Evolutionary conservation across 2,797 vertebrate genomes (phyloP), one percentile per base, ranked within the genome.

Genomic region (Thunnus albacares): DNA sequence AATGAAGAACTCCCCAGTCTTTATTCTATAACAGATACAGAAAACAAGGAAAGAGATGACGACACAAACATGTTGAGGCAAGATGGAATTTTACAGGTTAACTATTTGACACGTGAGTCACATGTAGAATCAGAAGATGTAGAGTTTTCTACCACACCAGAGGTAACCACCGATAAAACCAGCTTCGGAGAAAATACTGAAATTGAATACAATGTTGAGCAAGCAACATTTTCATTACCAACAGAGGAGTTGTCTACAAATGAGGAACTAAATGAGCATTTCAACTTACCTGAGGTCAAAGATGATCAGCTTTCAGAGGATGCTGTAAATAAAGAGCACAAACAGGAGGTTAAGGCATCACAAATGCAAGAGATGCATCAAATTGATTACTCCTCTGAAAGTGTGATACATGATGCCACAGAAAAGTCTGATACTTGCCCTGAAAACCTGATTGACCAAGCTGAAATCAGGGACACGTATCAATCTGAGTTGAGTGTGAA

Each of bases 191-290:
- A 89, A 38, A 35, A 26, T 9, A 58, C 43, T 28, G 35, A 79
- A 55, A 11, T 12, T 41, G 33, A 68, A 33, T 9, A 4, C 17
- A 60, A 3, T 35, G 24, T 59, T 79, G 74, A 69, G 30, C 45
- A 78, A 80, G 59, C 22, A 26, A 9, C 2, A 2, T 5, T 59
- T 79, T 74, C 60, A 75, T 41, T 35, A 53, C 28, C 65, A 73
- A 68, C 70, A 47, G 67, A 84, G 18, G 9, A 49, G 20, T 57
- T 81, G 7, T 15, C 55, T 7, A 28, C n/a, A 82, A 75, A 80
- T 73, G 65, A 87, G 52, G 35, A 61, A 60, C 17, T 30, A 71
- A 75, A 57, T 26, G 38, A 83, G 20, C 33, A 45, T 30, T 35
- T 35, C 6, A 55, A 2, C 20, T 33, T 38, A 57, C 17, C 38